phyloP scores from a whole-genome alignment of 2,888 invertebrate species.

The Villa cingulata region DNA sequence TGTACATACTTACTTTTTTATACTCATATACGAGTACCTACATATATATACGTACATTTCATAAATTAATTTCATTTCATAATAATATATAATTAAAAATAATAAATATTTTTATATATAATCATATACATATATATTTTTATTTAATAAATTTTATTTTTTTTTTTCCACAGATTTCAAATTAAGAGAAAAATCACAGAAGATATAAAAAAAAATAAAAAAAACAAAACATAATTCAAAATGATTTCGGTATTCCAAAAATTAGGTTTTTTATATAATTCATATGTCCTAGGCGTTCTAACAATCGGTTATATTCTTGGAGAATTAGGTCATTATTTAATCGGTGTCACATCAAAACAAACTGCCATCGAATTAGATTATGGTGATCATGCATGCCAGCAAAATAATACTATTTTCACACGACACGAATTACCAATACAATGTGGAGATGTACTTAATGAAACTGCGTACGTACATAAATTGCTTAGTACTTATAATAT shows the following conservation, averaged over 20 bases:
- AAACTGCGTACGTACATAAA: conserved; percentile 41
- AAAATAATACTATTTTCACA: conserved; percentile 48
- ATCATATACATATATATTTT: too few relatives aligned
- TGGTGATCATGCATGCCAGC: conserved; percentile 73
- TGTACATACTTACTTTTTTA: too few relatives aligned
- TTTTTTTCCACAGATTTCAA: too few relatives aligned
- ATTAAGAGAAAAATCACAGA: neutral
- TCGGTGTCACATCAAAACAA: conserved; percentile 77
- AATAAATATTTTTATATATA: too few relatives aligned
- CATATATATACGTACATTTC: too few relatives aligned
- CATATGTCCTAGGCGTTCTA: conserved; percentile 65
- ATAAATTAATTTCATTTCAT: too few relatives aligned
- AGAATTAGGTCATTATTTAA: conserved; percentile 76
- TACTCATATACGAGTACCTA: too few relatives aligned
- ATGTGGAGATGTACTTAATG: conserved; percentile 44
- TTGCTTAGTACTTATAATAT: neutral
- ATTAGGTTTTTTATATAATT: conserved; percentile 56
- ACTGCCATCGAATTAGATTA: conserved; percentile 74
- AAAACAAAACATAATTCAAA: conserved; percentile 1
- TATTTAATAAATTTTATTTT: too few relatives aligned
- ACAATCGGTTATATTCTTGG: conserved; percentile 75
- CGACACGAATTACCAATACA: conserved; percentile 40
- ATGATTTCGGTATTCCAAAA: conserved; percentile 37
- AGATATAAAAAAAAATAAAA: neutral
- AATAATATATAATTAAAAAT: too few relatives aligned